Conservation (phyloP, 2,888 invertebrate genomes). For the Heliconius sara region DNA sequence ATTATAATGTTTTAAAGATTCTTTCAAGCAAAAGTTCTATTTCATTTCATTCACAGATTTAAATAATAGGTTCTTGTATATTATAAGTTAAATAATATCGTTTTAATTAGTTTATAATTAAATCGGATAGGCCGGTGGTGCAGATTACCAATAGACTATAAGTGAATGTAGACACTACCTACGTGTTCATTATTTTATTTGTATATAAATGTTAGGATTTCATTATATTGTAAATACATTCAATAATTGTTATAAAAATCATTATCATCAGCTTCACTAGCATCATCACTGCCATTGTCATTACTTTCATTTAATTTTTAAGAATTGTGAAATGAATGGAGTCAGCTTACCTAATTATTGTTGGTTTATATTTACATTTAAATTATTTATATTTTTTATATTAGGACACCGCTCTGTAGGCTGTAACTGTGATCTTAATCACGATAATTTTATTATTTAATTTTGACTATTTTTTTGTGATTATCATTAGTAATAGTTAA, state of each 20-base stretch:
- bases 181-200: constrained; percentile 70
- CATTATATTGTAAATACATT: constrained; percentile 37
- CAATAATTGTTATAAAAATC: constrained; percentile 7
- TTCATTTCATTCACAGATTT: neutral
- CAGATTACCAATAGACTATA: constrained; percentile 81
- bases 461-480: constrained; percentile 26
- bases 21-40: neutral
- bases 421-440: constrained; percentile 79
- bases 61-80: neutral
- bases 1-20: too few species aligned
- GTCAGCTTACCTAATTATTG: constrained; percentile 48
- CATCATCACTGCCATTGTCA: constrained; percentile 3
- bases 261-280: constrained; percentile 23
- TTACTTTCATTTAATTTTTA: constrained; percentile 11
- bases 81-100: constrained; percentile 8
- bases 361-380: constrained; percentile 27
- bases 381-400: constrained; percentile 31
- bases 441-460: constrained; percentile 58
- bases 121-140: constrained; percentile 79
- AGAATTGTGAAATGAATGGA: constrained; percentile 41
- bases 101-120: constrained; percentile 46
- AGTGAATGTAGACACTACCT: constrained; percentile 67
- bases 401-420: constrained; percentile 69
- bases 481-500: constrained; percentile 13
- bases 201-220: constrained; percentile 54